Base-by-base conservation (phyloP, 2,888 invertebrate species). In the Furcula furcula region DNA sequence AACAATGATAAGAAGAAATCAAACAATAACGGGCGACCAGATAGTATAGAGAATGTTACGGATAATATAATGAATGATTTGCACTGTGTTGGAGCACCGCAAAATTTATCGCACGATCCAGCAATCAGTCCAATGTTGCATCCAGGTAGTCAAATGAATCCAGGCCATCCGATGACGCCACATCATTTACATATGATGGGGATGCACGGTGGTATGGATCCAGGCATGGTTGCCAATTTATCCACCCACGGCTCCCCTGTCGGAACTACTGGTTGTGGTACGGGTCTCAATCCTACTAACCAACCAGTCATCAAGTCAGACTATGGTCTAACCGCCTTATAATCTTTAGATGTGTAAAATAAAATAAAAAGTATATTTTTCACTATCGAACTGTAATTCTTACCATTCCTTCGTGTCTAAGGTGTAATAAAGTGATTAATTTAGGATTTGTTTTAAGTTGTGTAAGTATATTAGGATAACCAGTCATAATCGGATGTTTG, bases 291-390 rank as follows among this genome's bases (percentile, higher is more conserved):
- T 37, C 70, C 85, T 23, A 57, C 63, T 29, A 81, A 67, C 53
- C 90, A 91, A 52, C 87, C 92, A 46, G 90, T 93, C 66, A 94
- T 95, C 66, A 96, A 96, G 85, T 94, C 95, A 58, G 96, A 96
- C 86, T 96, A 96, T 75, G 96, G 95, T 77, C 91, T 97, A 65
- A 96, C 95, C 75, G 93, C 95, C 86, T 88, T 88, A 88, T 88
- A 88, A 88, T 87, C 82, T 63, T 71, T 77, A 80, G 71, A 76
- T 64, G 65, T 82, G 68, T 84, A 81, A 76, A 82, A 75, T 84
- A 81, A 76, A 82, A 75, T 75, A 58, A 78, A 70, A 64, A 68
- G 80, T 87, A 84, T 86, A 82, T 84, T 83, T 70, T 87, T 86
- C 76, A 76, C 71, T 77, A 79, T 71, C 49, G 69, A 73, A 84